A percentile compares a stretch with the other conserved stretches of the same genome.
phyloP scores from a whole-genome alignment of 2,113 vertebrate genomes.

The Tenrec ecaudatus region DNA sequence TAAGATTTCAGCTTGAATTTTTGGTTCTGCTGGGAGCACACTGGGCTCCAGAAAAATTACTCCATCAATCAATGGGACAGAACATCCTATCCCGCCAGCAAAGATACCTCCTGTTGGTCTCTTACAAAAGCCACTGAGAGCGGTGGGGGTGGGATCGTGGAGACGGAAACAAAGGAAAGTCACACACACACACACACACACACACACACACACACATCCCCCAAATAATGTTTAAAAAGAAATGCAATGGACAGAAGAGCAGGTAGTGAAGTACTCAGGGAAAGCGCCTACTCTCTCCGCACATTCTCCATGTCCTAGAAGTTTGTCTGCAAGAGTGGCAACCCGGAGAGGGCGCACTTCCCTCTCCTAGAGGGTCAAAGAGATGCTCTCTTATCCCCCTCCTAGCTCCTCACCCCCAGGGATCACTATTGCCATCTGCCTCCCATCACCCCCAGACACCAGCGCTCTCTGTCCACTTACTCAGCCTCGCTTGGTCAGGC shows the following conservation, averaged over 20 bases:
- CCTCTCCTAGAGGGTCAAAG: background rate
- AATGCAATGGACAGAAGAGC: constrained; percentile 19
- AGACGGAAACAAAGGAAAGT: constrained; percentile 58
- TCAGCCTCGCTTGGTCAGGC: background rate
- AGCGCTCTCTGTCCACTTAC: background rate
- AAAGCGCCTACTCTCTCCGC: background rate
- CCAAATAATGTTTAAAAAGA: constrained; percentile 3
- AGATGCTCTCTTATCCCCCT: background rate
- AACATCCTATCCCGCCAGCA: constrained; percentile 50
- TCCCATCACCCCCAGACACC: background rate
- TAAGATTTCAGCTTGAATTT: constrained; percentile 56
- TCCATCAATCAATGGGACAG: constrained; percentile 75
- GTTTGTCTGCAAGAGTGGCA: background rate
- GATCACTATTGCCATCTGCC: background rate
- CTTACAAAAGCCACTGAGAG: constrained; percentile 54
- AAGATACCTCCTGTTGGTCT: constrained; percentile 68
- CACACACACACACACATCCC: background rate
- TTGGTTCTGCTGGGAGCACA: constrained; percentile 66
- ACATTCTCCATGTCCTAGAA: background rate
- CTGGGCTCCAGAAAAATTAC: constrained; percentile 75
- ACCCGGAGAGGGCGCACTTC: background rate
- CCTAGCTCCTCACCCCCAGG: no score
- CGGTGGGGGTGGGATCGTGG: constrained; percentile 30
- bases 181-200: background rate
- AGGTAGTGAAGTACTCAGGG: background rate